Evolutionary conservation across 2,113 vertebrate species (phyloP).

Genomic region (Hylia prasina): DNA sequence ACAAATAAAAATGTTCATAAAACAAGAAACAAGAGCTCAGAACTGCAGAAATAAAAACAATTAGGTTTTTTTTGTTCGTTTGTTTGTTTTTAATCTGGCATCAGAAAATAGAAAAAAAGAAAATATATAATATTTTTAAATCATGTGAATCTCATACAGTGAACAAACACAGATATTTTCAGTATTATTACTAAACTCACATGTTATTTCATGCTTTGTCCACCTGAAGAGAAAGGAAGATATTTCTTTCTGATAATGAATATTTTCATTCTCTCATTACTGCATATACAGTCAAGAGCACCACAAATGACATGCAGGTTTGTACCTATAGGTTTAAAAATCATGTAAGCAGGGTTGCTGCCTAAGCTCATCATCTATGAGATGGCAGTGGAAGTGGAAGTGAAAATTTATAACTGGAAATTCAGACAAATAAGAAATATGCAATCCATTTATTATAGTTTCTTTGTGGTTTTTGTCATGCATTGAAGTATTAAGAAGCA

Average conservation of each 20-base stretch:
- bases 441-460: neutral
- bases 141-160: neutral
- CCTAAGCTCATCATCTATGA: neutral
- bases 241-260: neutral
- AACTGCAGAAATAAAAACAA: neutral
- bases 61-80: neutral
- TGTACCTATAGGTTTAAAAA: neutral
- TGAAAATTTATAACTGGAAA: neutral
- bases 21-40: neutral
- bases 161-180: neutral
- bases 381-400: neutral
- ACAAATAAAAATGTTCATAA: neutral
- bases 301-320: neutral
- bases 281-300: neutral
- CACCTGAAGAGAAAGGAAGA: neutral
- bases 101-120: neutral
- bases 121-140: neutral
- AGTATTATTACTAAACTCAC: neutral
- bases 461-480: neutral
- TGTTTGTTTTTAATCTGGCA: neutral
- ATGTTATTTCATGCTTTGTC: neutral
- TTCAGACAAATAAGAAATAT: neutral
- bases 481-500: neutral
- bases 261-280: neutral
- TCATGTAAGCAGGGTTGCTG: neutral